phyloP scores from a whole-genome alignment of 2,888 invertebrate genomes.

The Drosophila mulleri region DNA sequence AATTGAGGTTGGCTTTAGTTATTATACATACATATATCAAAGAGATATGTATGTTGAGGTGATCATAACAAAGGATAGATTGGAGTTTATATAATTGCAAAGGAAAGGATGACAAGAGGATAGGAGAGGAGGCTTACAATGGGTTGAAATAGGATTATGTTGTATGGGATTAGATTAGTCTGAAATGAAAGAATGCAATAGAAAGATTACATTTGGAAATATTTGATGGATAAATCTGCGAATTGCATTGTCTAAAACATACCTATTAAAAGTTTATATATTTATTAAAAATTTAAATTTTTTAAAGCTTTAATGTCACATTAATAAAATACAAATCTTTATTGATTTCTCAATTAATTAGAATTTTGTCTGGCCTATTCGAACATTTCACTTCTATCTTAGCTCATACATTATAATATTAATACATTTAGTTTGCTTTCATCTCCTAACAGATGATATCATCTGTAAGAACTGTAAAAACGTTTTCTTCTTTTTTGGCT shows the following conservation, averaged over 20 bases:
- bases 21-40: not conserved
- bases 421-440: not conserved
- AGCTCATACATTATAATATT: not conserved
- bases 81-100: too few species aligned
- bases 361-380: not conserved
- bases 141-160: not conserved
- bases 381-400: not conserved
- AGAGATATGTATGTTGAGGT: not conserved
- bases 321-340: not conserved
- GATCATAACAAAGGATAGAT: not conserved
- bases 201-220: too few species aligned
- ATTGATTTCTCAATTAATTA: not conserved
- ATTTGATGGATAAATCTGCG: too few species aligned
- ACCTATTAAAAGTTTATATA: too few species aligned
- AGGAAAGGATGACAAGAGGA: too few species aligned
- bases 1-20: not conserved
- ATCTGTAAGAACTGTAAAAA: conserved; percentile 19
- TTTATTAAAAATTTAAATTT: too few species aligned
- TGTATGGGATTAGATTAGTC: not conserved
- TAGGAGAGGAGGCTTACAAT: too few species aligned
- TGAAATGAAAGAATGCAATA: not conserved
- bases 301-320: too few species aligned
- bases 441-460: conserved; percentile 19
- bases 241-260: too few species aligned
- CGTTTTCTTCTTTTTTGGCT: conserved; percentile 1